These are phyloP conservation scores for Nothocercus julius DNA, from an alignment of 2,113 vertebrate genomes.

Conservation along the genomic window DNA sequence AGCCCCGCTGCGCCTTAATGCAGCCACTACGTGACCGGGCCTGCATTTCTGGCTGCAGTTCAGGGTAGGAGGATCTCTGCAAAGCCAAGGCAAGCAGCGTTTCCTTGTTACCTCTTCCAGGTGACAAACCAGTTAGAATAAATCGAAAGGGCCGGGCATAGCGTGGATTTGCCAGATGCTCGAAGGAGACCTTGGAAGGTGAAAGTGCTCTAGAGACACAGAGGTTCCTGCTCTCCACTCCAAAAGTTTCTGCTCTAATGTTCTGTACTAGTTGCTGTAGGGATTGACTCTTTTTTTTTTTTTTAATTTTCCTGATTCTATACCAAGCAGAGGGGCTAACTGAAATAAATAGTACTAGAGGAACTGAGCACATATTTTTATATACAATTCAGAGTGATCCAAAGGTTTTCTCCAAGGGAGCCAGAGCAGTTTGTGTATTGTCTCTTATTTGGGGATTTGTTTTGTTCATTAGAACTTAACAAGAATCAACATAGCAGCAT, in stretches of 20 bases:
- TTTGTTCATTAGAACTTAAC: not conserved
- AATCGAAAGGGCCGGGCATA: not conserved
- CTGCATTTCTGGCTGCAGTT: not conserved
- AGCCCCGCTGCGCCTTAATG: not conserved
- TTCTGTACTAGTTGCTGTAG: not conserved
- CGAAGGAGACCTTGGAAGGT: not conserved
- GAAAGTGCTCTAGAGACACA: not conserved
- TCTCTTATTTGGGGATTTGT: not conserved
- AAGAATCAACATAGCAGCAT: not conserved
- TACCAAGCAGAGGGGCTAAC: fast-evolving
- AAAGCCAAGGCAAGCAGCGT: not conserved
- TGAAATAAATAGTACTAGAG: not conserved
- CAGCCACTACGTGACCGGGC: not conserved
- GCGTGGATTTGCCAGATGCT: not conserved
- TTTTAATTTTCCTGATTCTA: not conserved
- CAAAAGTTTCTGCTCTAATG: not conserved
- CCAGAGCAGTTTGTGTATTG: not conserved
- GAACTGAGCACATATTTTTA: not conserved
- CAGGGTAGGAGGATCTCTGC: not conserved
- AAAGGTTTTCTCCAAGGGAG: not conserved
- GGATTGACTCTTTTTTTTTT: not conserved
- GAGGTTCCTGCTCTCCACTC: not conserved
- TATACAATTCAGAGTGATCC: not conserved
- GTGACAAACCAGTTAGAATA: not conserved
- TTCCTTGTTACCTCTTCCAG: not conserved